Conservation (phyloP, 1,140 invertebrate species). For the Palaemon carinicauda region DNA sequence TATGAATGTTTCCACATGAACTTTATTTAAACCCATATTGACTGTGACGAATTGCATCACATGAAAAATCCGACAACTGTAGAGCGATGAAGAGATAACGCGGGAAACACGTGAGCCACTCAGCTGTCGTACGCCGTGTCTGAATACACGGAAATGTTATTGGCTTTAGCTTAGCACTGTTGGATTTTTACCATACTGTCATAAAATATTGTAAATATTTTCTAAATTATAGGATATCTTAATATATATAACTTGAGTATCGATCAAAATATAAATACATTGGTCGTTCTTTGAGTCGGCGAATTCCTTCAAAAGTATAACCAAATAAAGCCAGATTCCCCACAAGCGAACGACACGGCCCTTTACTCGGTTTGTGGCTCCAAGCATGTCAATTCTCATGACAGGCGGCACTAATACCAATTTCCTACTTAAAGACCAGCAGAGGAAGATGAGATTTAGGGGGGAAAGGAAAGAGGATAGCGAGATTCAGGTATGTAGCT, state of each 20-base stretch:
- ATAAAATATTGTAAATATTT: not conserved
- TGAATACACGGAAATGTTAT: not conserved
- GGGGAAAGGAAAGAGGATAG: too few species aligned
- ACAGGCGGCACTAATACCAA: conserved; percentile 24
- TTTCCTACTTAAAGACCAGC: conserved; percentile 29
- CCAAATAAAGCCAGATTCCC: too few species aligned
- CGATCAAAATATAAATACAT: too few species aligned
- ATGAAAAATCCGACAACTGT: conserved; percentile 16
- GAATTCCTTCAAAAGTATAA: too few species aligned
- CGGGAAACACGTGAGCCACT: conserved; percentile 18
- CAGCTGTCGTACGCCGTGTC: not conserved
- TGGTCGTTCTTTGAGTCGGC: too few species aligned
- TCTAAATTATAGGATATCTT: too few species aligned
- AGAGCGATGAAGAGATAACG: conserved; percentile 33
- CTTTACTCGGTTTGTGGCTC: not conserved
- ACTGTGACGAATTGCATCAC: conserved; percentile 26
- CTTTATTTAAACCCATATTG: conserved; percentile 21
- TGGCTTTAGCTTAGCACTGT: not conserved
- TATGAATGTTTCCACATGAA: not conserved
- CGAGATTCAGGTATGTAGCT: too few species aligned
- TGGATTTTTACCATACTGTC: not conserved
- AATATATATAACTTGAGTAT: too few species aligned
- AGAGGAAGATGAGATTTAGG: conserved; percentile 2
- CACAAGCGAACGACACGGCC: not conserved
- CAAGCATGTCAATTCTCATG: not conserved